Evolutionary conservation across 2,888 invertebrate species (phyloP), one percentile per base, ranked within the genome.

Genomic region (Cenopis cana): DNA sequence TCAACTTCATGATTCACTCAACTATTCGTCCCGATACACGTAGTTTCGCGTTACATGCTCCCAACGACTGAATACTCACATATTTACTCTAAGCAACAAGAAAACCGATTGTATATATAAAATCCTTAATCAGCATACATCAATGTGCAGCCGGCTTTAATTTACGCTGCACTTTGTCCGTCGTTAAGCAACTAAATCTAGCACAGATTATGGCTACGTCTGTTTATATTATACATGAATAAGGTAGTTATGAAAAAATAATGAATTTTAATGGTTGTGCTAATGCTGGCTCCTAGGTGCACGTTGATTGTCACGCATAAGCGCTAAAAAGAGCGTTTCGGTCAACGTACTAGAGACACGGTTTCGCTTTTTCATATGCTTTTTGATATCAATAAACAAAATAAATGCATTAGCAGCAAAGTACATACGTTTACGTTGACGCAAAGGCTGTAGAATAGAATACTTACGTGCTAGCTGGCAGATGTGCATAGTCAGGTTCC

Each of bases 1-100:
- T 93, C 49, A 92, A 81, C 83, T 91, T 92, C 92, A 93, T 92
- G 75, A 81, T 89, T 82, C 79, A 81, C 80, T 81, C 69, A 76
- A 74, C 72, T 73, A 70, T 76, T 73, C 75, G 74, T 81, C 74
- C 71, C 67, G 73, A 75, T 79, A 79, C 80, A 81, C 81, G 81
- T 77, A 81, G 74, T 74, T 78, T 78, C 72, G 79, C 83, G 82
- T 81, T 79, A 78, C 83, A 85, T 83, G 82, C 78, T 77, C 57
- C 65, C 41, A 76, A 84, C 87, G 87, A 87, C 87, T 83, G 81
- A 79, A 82, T 83, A 82, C 82, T 84, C 80, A 82, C 78, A 78
- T 77, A 76, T 81, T 76, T 78, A 78, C 77, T 79, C 84, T 78
- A 83, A 79, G 84, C 83, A 78, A 83, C 83, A 85, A 87, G 83